Percentiles rank a stretch among this genome's conserved stretches.
phyloP scores from a whole-genome alignment of 2,797 vertebrate species.

The Acanthiza pusilla region DNA sequence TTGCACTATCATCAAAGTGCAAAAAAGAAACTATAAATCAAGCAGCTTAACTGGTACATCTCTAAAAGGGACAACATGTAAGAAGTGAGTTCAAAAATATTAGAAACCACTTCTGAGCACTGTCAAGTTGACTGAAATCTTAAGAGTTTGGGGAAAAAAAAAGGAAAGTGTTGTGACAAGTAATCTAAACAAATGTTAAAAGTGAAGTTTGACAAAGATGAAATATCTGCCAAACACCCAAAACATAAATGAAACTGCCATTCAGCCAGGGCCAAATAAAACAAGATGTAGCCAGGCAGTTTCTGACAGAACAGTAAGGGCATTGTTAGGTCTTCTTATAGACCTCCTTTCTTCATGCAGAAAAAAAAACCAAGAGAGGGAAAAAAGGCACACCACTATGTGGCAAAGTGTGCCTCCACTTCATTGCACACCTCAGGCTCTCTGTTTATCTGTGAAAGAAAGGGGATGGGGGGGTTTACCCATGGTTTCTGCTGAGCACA shows the following conservation, averaged over 20 bases:
- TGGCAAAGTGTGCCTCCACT: background rate
- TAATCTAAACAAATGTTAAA: conserved; percentile 63
- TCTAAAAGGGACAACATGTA: background rate
- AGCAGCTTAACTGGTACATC: background rate
- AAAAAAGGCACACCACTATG: background rate
- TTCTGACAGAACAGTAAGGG: conserved; percentile 19
- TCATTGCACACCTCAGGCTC: background rate
- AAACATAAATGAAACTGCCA: conserved; percentile 58
- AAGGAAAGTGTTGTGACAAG: conserved; percentile 42
- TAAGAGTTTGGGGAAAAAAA: background rate
- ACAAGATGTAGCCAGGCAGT: conserved; percentile 48
- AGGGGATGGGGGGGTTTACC: background rate
- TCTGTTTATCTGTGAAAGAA: background rate
- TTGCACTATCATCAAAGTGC: background rate
- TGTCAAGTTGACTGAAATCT: background rate
- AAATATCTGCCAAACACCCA: conserved; percentile 63
- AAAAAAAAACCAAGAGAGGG: background rate
- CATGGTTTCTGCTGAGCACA: background rate
- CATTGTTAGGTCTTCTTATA: conserved; percentile 44
- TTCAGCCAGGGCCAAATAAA: conserved; percentile 53
- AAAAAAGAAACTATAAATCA: background rate
- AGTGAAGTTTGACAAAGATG: conserved; percentile 64
- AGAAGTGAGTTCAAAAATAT: background rate
- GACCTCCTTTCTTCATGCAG: background rate
- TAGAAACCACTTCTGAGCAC: conserved; percentile 24